Conservation (phyloP, 1,140 invertebrate species). For the Heliconius himera region DNA sequence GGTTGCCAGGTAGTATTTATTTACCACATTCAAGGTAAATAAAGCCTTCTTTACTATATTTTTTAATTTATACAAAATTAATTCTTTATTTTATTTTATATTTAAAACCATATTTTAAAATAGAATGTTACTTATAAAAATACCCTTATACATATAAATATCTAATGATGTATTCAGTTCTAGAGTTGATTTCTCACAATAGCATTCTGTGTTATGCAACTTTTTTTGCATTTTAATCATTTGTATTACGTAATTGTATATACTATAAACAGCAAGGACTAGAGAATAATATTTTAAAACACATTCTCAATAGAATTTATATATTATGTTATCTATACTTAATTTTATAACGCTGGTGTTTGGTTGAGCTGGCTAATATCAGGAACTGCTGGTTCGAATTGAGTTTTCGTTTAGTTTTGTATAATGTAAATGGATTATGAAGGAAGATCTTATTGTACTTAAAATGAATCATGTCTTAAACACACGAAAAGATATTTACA, state of each 20-base stretch:
- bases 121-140: background rate
- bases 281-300: background rate
- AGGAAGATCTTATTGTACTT: too few relatives aligned
- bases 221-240: constrained; percentile 9
- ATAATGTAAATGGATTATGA: too few relatives aligned
- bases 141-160: background rate
- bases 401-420: too few relatives aligned
- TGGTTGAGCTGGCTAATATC: too few relatives aligned
- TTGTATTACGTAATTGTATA: background rate
- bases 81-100: too few relatives aligned
- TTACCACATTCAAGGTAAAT: constrained; percentile 1
- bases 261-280: background rate
- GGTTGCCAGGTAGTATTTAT: constrained; percentile 14
- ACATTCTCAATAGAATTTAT: background rate
- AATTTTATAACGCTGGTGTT: background rate
- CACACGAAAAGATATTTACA: too few relatives aligned
- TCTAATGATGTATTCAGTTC: background rate
- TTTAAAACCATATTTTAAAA: background rate
- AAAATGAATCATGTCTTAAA: too few relatives aligned
- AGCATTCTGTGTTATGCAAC: background rate
- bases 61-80: background rate
- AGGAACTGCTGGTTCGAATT: too few relatives aligned
- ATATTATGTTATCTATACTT: background rate
- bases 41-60: background rate
- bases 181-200: constrained; percentile 1